These are phyloP conservation scores for Agrochola lychnidis DNA, from an alignment of 2,888 invertebrate species.

Conservation along the genomic window DNA sequence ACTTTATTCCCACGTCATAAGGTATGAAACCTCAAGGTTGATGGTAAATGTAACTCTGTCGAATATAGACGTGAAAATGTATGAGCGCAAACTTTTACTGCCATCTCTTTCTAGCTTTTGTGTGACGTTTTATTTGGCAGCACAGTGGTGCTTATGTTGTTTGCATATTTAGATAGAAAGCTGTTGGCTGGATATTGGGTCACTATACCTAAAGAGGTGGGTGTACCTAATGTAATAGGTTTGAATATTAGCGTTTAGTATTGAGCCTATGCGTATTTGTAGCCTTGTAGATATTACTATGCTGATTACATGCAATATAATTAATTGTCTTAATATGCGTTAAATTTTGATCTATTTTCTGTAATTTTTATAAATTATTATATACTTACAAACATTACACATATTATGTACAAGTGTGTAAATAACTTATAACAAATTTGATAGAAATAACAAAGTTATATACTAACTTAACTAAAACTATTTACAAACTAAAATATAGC, in stretches of 20 bases:
- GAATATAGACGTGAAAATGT: conserved; percentile 76
- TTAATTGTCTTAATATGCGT: too few species aligned
- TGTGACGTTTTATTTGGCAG: conserved; percentile 72
- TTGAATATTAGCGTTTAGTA: background rate
- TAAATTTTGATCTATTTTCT: background rate
- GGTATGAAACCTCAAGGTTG: conserved; percentile 32
- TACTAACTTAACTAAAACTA: too few species aligned
- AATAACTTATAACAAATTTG: too few species aligned
- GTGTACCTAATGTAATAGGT: background rate
- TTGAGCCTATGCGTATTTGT: background rate
- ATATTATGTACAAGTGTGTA: too few species aligned
- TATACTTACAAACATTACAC: too few species aligned
- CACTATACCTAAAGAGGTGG: conserved; percentile 28
- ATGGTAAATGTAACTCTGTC: conserved; percentile 54
- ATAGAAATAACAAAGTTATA: too few species aligned
- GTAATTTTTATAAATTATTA: too few species aligned
- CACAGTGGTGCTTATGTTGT: conserved; percentile 59
- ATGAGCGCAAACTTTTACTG: conserved; percentile 74
- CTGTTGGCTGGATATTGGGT: conserved; percentile 48
- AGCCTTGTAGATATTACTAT: background rate
- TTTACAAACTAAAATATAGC: too few species aligned
- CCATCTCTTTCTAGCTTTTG: conserved; percentile 75
- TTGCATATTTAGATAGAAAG: conserved; percentile 54
- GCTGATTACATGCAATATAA: background rate
- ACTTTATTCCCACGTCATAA: conserved; percentile 50